Conservation (phyloP, 2,888 invertebrate species). For the Ferrisia virgata region DNA sequence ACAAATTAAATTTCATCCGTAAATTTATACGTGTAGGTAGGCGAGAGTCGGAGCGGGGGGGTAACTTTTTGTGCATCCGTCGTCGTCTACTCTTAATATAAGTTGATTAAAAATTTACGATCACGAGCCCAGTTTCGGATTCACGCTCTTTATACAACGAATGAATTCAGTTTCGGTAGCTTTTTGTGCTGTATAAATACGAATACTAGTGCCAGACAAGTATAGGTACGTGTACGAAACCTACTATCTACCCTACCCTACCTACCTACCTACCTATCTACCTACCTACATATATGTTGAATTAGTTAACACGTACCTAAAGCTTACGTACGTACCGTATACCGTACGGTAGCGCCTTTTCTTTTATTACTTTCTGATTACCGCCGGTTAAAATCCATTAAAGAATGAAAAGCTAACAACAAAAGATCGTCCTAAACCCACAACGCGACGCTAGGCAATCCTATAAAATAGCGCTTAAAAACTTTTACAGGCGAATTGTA, state of each 20-base stretch:
- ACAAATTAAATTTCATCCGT: slow-evolving; percentile 3
- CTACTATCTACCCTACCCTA: too few species aligned
- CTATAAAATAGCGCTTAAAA: slow-evolving; percentile 17
- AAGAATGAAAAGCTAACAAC: slow-evolving; percentile 5
- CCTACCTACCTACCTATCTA: too few species aligned
- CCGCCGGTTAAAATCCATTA: slow-evolving; percentile 1
- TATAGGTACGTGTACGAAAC: too few species aligned
- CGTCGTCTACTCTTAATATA: not conserved
- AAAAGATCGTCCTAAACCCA: slow-evolving; percentile 15
- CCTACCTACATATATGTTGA: not conserved
- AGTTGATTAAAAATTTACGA: slow-evolving; percentile 11
- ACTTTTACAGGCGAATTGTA: slow-evolving; percentile 19
- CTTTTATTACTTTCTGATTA: slow-evolving; percentile 25
- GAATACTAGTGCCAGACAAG: too few species aligned
- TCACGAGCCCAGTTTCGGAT: not conserved
- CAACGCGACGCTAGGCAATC: not conserved
- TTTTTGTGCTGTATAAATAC: not conserved
- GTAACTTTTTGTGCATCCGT: not conserved
- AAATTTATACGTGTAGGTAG: not conserved
- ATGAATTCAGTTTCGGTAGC: not conserved
- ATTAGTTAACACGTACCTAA: slow-evolving; percentile 21
- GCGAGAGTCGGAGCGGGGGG: too few species aligned
- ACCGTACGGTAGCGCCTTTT: not conserved
- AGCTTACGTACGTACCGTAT: too few species aligned
- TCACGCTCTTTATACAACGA: not conserved